Conservation (phyloP, 2,113 vertebrate genomes). For the Colossoma macropomum region DNA sequence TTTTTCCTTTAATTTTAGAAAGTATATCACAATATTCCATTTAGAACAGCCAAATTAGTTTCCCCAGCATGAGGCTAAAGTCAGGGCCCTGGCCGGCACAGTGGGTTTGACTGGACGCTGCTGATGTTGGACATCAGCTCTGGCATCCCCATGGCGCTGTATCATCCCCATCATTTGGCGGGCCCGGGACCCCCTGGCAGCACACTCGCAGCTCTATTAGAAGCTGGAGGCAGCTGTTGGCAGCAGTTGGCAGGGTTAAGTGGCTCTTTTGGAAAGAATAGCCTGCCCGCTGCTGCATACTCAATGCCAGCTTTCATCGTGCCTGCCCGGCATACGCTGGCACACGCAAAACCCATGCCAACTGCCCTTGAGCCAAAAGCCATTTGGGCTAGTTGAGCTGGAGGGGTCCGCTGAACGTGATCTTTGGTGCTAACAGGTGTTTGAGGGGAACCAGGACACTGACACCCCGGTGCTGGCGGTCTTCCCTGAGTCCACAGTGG, state of each 20-base stretch:
- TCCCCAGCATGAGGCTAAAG: slow-evolving; percentile 12
- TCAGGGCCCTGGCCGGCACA: neutral
- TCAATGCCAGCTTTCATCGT: slow-evolving; percentile 40
- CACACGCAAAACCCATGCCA: too few relatives aligned
- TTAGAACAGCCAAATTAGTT: neutral
- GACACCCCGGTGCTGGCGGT: slow-evolving; percentile 86
- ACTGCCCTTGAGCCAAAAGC: neutral
- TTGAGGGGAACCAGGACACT: slow-evolving; percentile 87
- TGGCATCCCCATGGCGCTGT: slow-evolving; percentile 31
- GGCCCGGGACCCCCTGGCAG: slow-evolving; percentile 11
- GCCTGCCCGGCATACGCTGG: slow-evolving; percentile 1
- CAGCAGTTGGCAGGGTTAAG: slow-evolving; percentile 52
- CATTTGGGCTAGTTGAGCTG: slow-evolving; percentile 18
- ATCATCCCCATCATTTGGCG: slow-evolving; percentile 24
- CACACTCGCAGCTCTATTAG: slow-evolving; percentile 18
- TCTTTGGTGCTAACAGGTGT: slow-evolving; percentile 76
- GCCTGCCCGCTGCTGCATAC: slow-evolving; percentile 31
- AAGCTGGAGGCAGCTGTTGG: slow-evolving; percentile 42
- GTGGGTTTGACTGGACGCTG: slow-evolving; percentile 1
- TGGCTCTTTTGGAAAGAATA: slow-evolving; percentile 50
- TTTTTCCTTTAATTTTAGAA: too few relatives aligned
- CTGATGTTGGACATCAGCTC: slow-evolving; percentile 18
- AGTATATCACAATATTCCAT: too few relatives aligned
- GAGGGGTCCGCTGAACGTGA: neutral
- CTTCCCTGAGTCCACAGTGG: slow-evolving; percentile 81